Evolutionary conservation across 2,797 vertebrate species (phyloP).

Genomic region (Naso thynnoides): DNA sequence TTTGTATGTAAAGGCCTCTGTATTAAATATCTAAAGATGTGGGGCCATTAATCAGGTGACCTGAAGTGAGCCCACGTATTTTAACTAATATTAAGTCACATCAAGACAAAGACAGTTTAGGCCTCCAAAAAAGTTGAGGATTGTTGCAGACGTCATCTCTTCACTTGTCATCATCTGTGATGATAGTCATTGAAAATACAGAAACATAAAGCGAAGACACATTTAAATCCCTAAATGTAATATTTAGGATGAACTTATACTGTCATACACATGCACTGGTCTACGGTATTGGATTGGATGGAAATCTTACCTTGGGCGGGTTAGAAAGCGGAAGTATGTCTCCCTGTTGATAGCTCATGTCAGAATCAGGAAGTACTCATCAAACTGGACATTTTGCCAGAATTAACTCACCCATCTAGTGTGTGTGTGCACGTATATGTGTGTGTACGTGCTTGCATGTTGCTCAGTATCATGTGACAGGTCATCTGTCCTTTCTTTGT

Average conservation of each 20-base stretch:
- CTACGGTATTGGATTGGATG: conserved; percentile 37
- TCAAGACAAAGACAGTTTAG: background rate
- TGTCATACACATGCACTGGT: conserved; percentile 24
- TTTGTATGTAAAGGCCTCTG: conserved; percentile 4
- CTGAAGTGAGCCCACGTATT: conserved; percentile 11
- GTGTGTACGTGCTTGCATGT: conserved; percentile 14
- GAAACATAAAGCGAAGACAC: background rate
- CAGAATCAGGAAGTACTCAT: conserved; percentile 72
- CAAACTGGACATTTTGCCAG: conserved; percentile 46
- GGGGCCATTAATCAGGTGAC: background rate
- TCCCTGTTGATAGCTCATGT: conserved; percentile 67
- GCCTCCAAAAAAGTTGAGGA: background rate
- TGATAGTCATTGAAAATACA: background rate
- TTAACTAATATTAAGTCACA: conserved; percentile 15
- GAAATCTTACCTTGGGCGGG: conserved; percentile 46
- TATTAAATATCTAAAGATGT: conserved; percentile 10
- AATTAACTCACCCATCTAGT: conserved; percentile 29
- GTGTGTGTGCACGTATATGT: conserved; percentile 31
- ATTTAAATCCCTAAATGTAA: background rate
- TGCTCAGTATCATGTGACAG: conserved; percentile 49
- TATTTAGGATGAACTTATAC: background rate
- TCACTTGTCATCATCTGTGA: background rate
- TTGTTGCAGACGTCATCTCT: background rate
- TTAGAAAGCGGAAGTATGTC: conserved; percentile 80
- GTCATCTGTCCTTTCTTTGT: background rate